These are phyloP conservation scores for Digitonthophagus gazella DNA, from an alignment of 2,888 invertebrate genomes.

Conservation along the genomic window DNA sequence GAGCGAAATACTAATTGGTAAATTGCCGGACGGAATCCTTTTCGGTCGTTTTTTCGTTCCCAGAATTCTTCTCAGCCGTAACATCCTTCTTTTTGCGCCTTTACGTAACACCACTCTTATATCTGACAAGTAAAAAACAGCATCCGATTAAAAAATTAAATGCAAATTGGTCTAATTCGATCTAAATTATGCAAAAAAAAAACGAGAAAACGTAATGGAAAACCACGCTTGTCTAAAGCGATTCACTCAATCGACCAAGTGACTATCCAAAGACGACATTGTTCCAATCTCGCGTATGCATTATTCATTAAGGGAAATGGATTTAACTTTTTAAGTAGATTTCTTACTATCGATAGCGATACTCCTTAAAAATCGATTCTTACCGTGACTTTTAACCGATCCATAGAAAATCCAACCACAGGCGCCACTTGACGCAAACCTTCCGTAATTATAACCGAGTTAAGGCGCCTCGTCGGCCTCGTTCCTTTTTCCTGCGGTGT, in stretches of 20 bases:
- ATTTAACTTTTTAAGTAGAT: constrained; percentile 37
- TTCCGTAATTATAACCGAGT: constrained; percentile 8
- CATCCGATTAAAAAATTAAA: constrained; percentile 30
- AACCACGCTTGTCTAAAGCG: background rate
- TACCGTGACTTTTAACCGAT: too few relatives aligned
- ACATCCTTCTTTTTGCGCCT: too few relatives aligned
- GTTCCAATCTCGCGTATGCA: constrained; percentile 31
- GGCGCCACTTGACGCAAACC: constrained; percentile 1
- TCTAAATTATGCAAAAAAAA: constrained; percentile 36
- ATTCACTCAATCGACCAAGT: background rate
- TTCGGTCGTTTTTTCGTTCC: background rate
- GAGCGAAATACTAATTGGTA: background rate
- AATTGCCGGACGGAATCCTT: background rate
- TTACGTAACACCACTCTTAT: too few relatives aligned
- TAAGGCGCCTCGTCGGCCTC: constrained; percentile 4
- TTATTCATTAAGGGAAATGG: constrained; percentile 40
- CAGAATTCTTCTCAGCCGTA: background rate
- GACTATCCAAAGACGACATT: constrained; percentile 3
- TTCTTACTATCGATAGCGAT: background rate
- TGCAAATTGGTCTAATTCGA: constrained; percentile 36
- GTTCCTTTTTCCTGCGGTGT: constrained; percentile 6
- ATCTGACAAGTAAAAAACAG: background rate
- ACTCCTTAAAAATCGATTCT: background rate
- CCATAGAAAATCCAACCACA: background rate
- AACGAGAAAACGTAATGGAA: background rate